These are phyloP conservation scores for Lithosia quadra DNA, from an alignment of 2,888 invertebrate species.

Conservation along the genomic window DNA sequence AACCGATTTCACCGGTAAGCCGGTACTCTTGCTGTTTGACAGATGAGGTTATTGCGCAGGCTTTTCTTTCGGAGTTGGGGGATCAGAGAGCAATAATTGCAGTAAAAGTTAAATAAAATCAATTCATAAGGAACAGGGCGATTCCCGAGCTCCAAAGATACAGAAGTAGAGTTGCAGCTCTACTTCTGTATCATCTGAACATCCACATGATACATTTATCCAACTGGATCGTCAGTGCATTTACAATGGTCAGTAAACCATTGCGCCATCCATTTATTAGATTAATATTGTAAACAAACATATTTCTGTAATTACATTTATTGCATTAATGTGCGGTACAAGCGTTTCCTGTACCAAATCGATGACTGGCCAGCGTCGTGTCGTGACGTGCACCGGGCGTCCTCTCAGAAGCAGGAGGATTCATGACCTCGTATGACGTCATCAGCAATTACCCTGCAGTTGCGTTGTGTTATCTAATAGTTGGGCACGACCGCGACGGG, in stretches of 20 bases:
- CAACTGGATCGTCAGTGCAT: background rate
- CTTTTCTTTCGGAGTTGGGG: no score
- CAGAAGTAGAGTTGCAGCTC: no score
- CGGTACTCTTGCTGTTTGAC: no score
- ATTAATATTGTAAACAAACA: background rate
- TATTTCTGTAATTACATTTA: background rate
- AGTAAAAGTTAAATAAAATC: no score
- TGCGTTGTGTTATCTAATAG: conserved; percentile 64
- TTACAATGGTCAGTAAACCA: background rate
- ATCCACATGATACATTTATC: background rate
- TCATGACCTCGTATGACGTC: conserved; percentile 76
- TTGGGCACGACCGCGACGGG: conserved; percentile 59
- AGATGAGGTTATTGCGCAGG: no score
- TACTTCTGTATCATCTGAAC: background rate
- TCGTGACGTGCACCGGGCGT: conserved; percentile 72
- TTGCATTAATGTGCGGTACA: background rate
- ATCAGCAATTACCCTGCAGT: conserved; percentile 60
- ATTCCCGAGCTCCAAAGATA: no score
- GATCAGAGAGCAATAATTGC: no score
- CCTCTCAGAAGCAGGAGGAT: conserved; percentile 63
- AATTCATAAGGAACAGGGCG: no score
- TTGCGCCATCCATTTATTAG: background rate
- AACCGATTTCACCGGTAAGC: no score
- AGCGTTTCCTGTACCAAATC: conserved; percentile 70
- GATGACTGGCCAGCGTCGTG: conserved; percentile 65